Percentiles rank a stretch among this genome's conserved stretches.
Evolutionary conservation across 92 coral and sea anemone species (phyloP).

Genomic region (Anthopleura xanthogrammica): DNA sequence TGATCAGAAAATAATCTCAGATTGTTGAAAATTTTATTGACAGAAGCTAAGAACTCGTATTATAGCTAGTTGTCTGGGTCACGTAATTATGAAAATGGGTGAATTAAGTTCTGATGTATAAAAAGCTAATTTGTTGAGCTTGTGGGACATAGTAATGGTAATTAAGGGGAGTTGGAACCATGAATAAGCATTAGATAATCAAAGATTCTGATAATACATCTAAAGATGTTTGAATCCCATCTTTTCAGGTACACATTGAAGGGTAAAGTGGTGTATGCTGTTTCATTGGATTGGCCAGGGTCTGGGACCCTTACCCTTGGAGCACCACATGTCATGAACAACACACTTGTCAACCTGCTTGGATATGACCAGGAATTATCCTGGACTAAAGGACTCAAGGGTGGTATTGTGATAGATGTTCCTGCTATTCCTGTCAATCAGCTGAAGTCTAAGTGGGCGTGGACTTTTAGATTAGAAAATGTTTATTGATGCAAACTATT

Average conservation of each 20-base stretch:
- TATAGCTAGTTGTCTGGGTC: too few relatives aligned
- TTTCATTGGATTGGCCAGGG: constrained; percentile 83
- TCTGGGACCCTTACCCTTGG: constrained; percentile 56
- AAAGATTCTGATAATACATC: too few relatives aligned
- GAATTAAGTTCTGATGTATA: too few relatives aligned
- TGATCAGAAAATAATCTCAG: too few relatives aligned
- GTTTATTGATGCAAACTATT: constrained; percentile 20
- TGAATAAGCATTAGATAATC: too few relatives aligned
- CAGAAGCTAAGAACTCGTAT: too few relatives aligned
- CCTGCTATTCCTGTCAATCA: constrained; percentile 75
- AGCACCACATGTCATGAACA: constrained; percentile 39
- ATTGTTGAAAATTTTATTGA: too few relatives aligned
- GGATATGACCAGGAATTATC: constrained; percentile 71
- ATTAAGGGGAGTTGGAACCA: too few relatives aligned
- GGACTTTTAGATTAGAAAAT: constrained; percentile 78
- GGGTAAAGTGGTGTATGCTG: constrained; percentile 72
- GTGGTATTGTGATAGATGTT: constrained; percentile 70
- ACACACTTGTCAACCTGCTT: constrained; percentile 75
- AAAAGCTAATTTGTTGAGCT: too few relatives aligned
- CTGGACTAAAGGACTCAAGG: constrained; percentile 55
- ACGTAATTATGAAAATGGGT: too few relatives aligned
- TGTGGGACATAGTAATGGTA: too few relatives aligned
- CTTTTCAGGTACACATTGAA: constrained; percentile 79
- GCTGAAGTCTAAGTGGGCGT: constrained; percentile 87
- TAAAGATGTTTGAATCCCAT: neutral